Base-by-base conservation (phyloP, 2,888 invertebrate species). In the Drosophila prostipennis region DNA sequence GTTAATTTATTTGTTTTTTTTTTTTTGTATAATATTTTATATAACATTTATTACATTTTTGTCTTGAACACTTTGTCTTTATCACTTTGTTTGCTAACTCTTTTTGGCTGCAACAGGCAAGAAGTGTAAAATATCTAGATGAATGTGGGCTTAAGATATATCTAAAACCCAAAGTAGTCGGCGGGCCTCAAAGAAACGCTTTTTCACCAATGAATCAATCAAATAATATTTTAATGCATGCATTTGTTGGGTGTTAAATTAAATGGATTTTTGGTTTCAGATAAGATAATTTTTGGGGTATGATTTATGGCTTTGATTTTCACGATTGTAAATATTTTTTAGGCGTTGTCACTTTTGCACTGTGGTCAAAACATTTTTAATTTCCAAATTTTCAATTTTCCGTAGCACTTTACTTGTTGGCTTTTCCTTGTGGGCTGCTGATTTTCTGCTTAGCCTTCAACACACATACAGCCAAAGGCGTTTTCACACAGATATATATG, bases 11-110 rank as follows among this genome's bases (percentile, higher is more conserved):
- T 54, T 52, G 53, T 19, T 19, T 19, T 2, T 19, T 19, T 19
- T 2, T 19, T 19, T 19, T 19, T 42, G 23, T 42, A 42, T 23
- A 42, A 65, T 77, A 71, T 73, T 72, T 78, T 65, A 68, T 55
- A 69, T 56, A 58, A 67, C 76, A 87, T 65, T 74, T 87, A 81
- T 83, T 77, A 84, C 77, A 84, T 87, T 82, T 82, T 84, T 79
- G 64, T 77, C 85, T 80, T 82, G 82, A 82, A 82, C 82, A 82
- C 82, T 84, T 87, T 87, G 87, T 84, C 82, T 82, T 87, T 82
- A 82, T 82, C 82, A 82, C 82, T 82, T 80, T 73, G 72, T 74
- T 71, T 60, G 61, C 51, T 58, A 45, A 42, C 70, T 45, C 55
- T 10, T 53, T 80, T 56, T 80, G 81, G 79, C 81, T 82, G 79